Evolutionary conservation across 2,113 vertebrate genomes (phyloP).

Genomic region (Prietella phreatophila): DNA sequence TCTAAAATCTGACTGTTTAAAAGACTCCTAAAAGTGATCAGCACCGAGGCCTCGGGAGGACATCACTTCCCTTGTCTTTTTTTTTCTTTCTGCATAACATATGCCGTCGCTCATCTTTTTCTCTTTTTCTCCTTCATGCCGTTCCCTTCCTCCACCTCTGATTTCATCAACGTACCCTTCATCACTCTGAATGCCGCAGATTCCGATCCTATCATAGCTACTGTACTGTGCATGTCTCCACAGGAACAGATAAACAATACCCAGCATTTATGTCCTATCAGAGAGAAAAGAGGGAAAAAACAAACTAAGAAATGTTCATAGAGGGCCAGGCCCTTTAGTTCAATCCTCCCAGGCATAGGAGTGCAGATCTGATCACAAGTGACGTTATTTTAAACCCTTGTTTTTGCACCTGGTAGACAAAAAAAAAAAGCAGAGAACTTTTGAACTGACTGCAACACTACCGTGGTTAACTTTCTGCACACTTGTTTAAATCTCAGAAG

Average conservation of each 20-base stretch:
- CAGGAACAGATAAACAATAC: conserved; percentile 68
- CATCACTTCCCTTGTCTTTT: neutral
- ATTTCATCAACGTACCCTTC: conserved; percentile 18
- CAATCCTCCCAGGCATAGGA: conserved; percentile 23
- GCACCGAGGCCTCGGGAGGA: neutral
- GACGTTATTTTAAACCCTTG: conserved; percentile 20
- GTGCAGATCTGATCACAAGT: conserved; percentile 7
- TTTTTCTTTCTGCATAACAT: neutral
- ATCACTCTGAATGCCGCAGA: conserved; percentile 54
- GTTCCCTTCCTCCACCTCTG: conserved; percentile 37
- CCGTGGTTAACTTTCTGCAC: neutral
- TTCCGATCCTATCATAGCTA: conserved; percentile 69
- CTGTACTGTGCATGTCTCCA: conserved; percentile 64
- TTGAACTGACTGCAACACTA: neutral
- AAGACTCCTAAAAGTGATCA: neutral
- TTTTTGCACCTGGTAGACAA: conserved; percentile 1
- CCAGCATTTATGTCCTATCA: conserved; percentile 56
- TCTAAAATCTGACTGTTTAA: neutral
- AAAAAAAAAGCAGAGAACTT: neutral
- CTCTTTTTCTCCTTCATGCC: conserved; percentile 14
- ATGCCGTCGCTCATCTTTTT: conserved; percentile 14
- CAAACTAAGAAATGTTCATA: conserved; percentile 43
- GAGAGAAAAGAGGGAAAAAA: conserved; percentile 37
- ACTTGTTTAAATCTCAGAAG: neutral
- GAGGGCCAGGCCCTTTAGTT: conserved; percentile 38